These are phyloP conservation scores for Pseudomyrmex sp. DNA, from an alignment of 1,140 invertebrate species.

Conservation along the genomic window DNA sequence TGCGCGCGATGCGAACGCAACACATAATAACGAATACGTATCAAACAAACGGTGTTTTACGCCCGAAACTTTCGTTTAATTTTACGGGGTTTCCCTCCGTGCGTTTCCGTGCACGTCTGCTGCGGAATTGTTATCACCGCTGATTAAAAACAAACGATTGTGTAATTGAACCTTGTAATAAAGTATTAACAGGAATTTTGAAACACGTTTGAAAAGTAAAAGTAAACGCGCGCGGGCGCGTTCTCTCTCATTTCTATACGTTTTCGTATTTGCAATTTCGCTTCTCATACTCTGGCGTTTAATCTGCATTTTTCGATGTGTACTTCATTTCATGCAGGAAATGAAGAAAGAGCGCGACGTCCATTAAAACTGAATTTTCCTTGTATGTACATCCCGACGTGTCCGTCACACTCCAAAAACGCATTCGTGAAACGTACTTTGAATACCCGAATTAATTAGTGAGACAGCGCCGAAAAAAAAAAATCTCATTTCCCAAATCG, in stretches of 20 bases:
- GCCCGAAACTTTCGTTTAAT: conserved; percentile 9
- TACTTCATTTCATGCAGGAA: conserved; percentile 9
- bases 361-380: conserved; percentile 1
- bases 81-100: too few species aligned
- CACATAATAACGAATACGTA: conserved; percentile 21
- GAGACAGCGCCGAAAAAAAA: neutral
- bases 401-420: neutral
- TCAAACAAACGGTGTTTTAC: conserved; percentile 14
- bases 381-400: too few species aligned
- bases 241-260: too few species aligned
- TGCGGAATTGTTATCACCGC: neutral
- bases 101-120: too few species aligned
- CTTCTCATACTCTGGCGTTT: neutral
- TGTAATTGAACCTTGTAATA: neutral
- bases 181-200: too few species aligned
- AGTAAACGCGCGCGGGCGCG: too few species aligned
- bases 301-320: neutral
- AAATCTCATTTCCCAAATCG: neutral
- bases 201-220: too few species aligned
- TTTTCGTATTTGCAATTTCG: neutral
- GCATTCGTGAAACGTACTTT: neutral
- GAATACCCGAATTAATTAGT: neutral
- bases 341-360: neutral
- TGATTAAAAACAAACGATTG: neutral
- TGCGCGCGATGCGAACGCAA: neutral